phyloP scores from a whole-genome alignment of 2,797 vertebrate species.

The Oophaga sylvatica region DNA sequence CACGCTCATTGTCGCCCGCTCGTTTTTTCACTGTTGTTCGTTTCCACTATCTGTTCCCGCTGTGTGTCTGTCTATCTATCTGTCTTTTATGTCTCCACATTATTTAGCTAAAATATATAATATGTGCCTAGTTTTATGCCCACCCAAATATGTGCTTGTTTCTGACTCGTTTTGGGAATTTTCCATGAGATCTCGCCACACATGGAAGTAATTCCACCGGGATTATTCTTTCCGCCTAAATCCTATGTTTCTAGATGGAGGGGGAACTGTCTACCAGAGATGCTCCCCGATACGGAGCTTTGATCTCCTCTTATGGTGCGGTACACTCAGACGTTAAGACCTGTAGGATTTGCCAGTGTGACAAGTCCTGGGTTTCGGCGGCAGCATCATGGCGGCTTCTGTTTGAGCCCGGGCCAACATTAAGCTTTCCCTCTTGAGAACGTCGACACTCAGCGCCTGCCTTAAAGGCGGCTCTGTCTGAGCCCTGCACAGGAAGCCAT shows the following conservation, averaged over 20 bases:
- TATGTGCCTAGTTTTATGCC: background rate
- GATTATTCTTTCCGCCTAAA: background rate
- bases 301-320: background rate
- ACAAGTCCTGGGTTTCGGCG: slow-evolving; percentile 27
- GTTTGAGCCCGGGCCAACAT: slow-evolving; percentile 40
- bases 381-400: slow-evolving; percentile 42
- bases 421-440: slow-evolving; percentile 38
- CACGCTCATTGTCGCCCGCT: too few relatives aligned
- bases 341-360: background rate
- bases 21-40: too few relatives aligned
- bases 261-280: background rate
- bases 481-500: slow-evolving; percentile 30
- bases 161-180: background rate
- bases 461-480: slow-evolving; percentile 51
- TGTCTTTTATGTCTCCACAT: too few relatives aligned
- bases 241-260: background rate
- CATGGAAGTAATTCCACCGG: slow-evolving; percentile 10
- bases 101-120: too few relatives aligned
- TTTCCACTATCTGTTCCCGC: too few relatives aligned
- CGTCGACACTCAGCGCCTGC: slow-evolving; percentile 31
- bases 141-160: background rate
- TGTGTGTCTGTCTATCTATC: too few relatives aligned
- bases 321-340: background rate
- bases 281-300: background rate
- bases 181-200: slow-evolving; percentile 5